These are phyloP conservation scores for Ictalurus punctatus DNA, from an alignment of 2,113 vertebrate species.

Conservation along the genomic window DNA sequence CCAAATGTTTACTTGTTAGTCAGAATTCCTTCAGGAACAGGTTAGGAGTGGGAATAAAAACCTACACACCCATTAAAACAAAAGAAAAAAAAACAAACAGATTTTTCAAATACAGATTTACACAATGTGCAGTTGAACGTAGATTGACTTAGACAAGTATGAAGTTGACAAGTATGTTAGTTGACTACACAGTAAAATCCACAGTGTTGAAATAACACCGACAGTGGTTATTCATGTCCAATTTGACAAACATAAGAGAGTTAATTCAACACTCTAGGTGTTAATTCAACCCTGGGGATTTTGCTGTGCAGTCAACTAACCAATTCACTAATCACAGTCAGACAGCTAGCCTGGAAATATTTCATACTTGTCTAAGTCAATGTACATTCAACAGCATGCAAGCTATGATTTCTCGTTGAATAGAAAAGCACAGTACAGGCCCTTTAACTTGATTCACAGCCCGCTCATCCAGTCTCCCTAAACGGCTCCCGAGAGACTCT, in stretches of 20 bases:
- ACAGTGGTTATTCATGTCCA: too few relatives aligned
- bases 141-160: too few relatives aligned
- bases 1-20: neutral
- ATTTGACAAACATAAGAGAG: too few relatives aligned
- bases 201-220: too few relatives aligned
- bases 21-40: neutral
- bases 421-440: neutral
- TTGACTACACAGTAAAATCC: neutral
- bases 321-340: too few relatives aligned
- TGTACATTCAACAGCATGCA: too few relatives aligned
- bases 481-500: neutral
- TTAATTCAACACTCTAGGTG: too few relatives aligned
- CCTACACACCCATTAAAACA: neutral
- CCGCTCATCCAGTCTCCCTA: constrained; percentile 4
- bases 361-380: too few relatives aligned
- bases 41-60: neutral
- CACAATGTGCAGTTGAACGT: neutral
- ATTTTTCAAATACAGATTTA: neutral
- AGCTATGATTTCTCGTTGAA: neutral
- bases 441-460: neutral
- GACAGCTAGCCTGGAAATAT: too few relatives aligned
- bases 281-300: too few relatives aligned
- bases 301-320: neutral
- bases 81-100: neutral
- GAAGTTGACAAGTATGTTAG: neutral